Base-by-base conservation (phyloP, 2,888 invertebrate genomes). In the Chrysolina oricalcia region DNA sequence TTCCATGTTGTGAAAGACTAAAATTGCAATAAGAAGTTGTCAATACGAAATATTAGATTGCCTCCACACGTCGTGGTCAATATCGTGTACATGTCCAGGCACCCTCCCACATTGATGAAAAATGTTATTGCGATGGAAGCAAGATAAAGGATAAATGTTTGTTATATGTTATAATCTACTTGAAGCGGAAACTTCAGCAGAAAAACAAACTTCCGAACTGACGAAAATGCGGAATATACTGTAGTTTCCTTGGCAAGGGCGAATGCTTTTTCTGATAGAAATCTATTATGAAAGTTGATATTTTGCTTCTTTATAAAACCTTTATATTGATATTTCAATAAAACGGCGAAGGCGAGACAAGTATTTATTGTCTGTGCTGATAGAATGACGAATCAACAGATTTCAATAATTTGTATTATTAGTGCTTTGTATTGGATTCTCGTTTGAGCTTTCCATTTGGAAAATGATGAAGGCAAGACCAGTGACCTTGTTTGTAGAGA, bases 201-300 rank as follows among this genome's bases (percentile, higher is more conserved):
- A 50, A 10, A 50, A 50, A 50, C 10, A 13, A 46, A 50, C 50
- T 50, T 19, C 19, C 9, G 50, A 50, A 17, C 19, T 17, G 50
- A 19, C 19, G 19, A 50, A 50, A 50, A 50, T 17, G 19, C 19
- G 50, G 50, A 50, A 50, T 50, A 50, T 17, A 50, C 19, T 50
- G 50, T 50, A 50, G 50, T n/a, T 50, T 50, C 6, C 50, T 50
- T 50, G 50, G 50, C 50, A 50, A 50, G 19, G 50, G 19, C n/a
- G 50, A 50, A 50, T 17, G 50, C 17, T 19, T 19, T 19, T 50
- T 50, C 50, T 50, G 8, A 19, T 50, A 50, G 17, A 50, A 17
- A 50, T n/a, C 9, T 50, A 2, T 19, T 15, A 50, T 17, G 19
- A 17, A 19, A n/a, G 50, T 35, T 19, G 50, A 50, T 50, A 50